These are phyloP conservation scores for Cosmia trapezina DNA, from an alignment of 2,888 invertebrate species.

Conservation along the genomic window DNA sequence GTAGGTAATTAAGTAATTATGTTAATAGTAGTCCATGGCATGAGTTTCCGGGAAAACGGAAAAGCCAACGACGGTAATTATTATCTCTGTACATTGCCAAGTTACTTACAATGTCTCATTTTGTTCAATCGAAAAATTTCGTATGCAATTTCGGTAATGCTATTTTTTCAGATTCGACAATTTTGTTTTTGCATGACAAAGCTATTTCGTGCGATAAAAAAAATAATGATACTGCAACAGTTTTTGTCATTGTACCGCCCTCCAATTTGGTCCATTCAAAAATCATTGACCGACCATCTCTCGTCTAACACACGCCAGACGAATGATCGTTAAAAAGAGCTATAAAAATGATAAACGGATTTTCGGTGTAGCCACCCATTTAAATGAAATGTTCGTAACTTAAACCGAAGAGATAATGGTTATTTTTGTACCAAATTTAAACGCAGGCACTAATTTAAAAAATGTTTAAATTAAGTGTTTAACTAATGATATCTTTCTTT, in stretches of 20 bases:
- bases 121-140: conserved; percentile 1
- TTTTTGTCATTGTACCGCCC: conserved; percentile 33
- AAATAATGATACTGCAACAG: conserved; percentile 12
- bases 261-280: conserved; percentile 25
- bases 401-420: conserved; percentile 18
- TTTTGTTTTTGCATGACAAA: conserved; percentile 24
- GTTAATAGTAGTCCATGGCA: conserved; percentile 4
- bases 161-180: conserved; percentile 11
- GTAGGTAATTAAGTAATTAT: conserved; percentile 20
- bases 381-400: conserved; percentile 10
- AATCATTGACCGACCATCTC: conserved; percentile 43
- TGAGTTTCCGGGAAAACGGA: background rate
- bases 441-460: background rate
- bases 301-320: conserved; percentile 26
- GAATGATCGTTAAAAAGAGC: conserved; percentile 39
- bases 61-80: background rate
- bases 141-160: conserved; percentile 1
- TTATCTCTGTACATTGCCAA: background rate
- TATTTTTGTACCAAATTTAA: background rate
- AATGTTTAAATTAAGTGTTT: background rate
- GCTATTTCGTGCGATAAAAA: background rate
- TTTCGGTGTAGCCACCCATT: conserved; percentile 22
- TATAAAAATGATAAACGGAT: conserved; percentile 45
- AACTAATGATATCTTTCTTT: conserved; percentile 15
- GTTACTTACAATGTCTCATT: background rate